Conservation (phyloP, 2,888 invertebrate genomes). For the Napeogenes inachia region DNA sequence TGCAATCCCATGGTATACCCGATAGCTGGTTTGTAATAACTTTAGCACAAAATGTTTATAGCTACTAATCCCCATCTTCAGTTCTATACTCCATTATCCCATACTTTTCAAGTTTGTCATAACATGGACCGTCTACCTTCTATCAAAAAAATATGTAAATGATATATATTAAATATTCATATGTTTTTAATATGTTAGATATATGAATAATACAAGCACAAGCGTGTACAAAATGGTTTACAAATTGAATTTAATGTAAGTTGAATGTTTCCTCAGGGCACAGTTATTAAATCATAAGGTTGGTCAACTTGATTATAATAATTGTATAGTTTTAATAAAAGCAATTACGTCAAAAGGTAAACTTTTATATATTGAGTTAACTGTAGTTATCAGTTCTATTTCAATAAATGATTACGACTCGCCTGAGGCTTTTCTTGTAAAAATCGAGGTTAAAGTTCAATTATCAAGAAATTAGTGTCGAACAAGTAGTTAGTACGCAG, state of each 20-base stretch:
- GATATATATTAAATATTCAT: neutral
- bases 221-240: neutral
- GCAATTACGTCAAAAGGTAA: conserved; percentile 18
- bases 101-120: too few species aligned
- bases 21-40: too few species aligned
- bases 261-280: neutral
- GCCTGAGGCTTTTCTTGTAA: too few species aligned
- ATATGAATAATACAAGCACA: neutral
- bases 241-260: conserved; percentile 2
- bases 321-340: conserved; percentile 16
- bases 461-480: too few species aligned
- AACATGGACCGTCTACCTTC: too few species aligned
- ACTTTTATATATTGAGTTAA: conserved; percentile 11
- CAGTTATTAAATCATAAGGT: neutral
- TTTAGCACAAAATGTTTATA: too few species aligned
- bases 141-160: too few species aligned
- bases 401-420: neutral
- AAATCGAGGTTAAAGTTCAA: too few species aligned
- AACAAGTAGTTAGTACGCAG: too few species aligned
- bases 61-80: too few species aligned
- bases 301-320: conserved; percentile 1
- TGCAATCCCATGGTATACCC: too few species aligned
- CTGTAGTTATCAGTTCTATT: conserved; percentile 6
- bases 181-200: neutral
- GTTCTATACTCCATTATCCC: too few species aligned